Percentiles rank a stretch among this genome's conserved stretches.
phyloP scores from a whole-genome alignment of 2,888 invertebrate species.

The Apodemia mormo region DNA sequence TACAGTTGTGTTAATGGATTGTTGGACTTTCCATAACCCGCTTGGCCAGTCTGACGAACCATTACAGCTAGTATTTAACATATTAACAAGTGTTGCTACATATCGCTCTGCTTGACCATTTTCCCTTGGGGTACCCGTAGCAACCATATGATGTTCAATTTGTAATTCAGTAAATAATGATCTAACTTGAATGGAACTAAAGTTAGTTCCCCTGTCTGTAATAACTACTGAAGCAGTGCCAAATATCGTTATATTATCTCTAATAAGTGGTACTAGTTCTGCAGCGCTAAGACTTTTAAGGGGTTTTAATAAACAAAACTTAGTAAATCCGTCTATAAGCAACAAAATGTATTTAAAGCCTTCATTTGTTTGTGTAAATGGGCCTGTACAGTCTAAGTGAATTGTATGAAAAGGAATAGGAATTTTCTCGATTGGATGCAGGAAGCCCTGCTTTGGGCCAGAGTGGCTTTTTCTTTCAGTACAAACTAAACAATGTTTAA shows the following conservation, averaged over 20 bases:
- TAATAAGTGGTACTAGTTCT: constrained; percentile 36
- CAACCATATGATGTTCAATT: constrained; percentile 33
- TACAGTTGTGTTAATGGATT: not conserved
- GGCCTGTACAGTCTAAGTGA: not conserved
- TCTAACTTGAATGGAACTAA: constrained; percentile 25
- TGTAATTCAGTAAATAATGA: constrained; percentile 29
- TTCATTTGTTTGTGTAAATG: too few species aligned
- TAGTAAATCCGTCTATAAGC: too few species aligned
- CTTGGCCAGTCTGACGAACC: constrained; percentile 16
- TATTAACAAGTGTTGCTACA: too few species aligned
- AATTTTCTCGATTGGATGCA: constrained; percentile 35
- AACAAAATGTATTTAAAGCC: too few species aligned
- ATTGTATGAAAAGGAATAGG: constrained; percentile 43
- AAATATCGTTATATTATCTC: constrained; percentile 36
- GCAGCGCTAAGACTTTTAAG: constrained; percentile 36
- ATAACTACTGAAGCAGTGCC: constrained; percentile 24
- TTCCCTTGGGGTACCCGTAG: constrained; percentile 1
- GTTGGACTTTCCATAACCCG: constrained; percentile 6
- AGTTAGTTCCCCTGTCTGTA: constrained; percentile 36
- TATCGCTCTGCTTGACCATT: too few species aligned
- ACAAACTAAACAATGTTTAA: too few species aligned
- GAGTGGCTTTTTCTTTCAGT: too few species aligned
- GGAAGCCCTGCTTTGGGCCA: too few species aligned
- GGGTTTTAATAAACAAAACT: constrained; percentile 42
- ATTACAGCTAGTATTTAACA: too few species aligned